phyloP scores from a whole-genome alignment of 1,140 invertebrate genomes.

The Nebria ingens region DNA sequence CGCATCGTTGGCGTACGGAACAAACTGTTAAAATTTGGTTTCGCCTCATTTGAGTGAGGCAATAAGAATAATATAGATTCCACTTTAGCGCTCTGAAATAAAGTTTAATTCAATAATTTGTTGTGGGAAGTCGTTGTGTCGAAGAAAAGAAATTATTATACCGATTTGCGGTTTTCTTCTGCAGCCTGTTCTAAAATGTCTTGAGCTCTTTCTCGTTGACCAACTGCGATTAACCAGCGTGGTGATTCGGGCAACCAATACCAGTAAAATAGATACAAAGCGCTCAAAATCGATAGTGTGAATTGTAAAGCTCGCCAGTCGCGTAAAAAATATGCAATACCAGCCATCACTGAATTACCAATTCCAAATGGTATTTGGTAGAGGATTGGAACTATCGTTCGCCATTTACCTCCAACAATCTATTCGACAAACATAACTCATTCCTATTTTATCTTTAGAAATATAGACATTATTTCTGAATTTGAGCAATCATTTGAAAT shows the following conservation, averaged over 20 bases:
- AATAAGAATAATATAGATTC: constrained; percentile 29
- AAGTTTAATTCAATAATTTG: too few species aligned
- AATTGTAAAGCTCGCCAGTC: constrained; percentile 65
- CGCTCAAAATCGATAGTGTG: constrained; percentile 55
- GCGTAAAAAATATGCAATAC: constrained; percentile 51
- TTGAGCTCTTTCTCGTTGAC: constrained; percentile 53
- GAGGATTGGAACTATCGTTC: constrained; percentile 55
- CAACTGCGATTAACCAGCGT: constrained; percentile 63
- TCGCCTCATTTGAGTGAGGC: too few species aligned
- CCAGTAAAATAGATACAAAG: constrained; percentile 57
- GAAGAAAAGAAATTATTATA: background rate
- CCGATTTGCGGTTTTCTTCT: constrained; percentile 24
- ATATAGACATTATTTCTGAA: too few species aligned
- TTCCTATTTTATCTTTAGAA: constrained; percentile 28
- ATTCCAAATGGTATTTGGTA: constrained; percentile 61
- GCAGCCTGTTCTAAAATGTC: constrained; percentile 56
- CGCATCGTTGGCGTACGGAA: constrained; percentile 59
- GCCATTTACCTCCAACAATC: constrained; percentile 50
- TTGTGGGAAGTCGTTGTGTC: too few species aligned
- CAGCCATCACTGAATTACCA: constrained; percentile 49
- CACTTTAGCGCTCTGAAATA: constrained; percentile 15
- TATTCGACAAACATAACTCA: constrained; percentile 13
- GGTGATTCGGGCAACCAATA: constrained; percentile 64
- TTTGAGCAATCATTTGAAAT: too few species aligned
- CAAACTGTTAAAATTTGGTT: constrained; percentile 48